These are phyloP conservation scores for Myodes glareolus DNA, from an alignment of 2,113 vertebrate genomes.

Conservation along the genomic window DNA sequence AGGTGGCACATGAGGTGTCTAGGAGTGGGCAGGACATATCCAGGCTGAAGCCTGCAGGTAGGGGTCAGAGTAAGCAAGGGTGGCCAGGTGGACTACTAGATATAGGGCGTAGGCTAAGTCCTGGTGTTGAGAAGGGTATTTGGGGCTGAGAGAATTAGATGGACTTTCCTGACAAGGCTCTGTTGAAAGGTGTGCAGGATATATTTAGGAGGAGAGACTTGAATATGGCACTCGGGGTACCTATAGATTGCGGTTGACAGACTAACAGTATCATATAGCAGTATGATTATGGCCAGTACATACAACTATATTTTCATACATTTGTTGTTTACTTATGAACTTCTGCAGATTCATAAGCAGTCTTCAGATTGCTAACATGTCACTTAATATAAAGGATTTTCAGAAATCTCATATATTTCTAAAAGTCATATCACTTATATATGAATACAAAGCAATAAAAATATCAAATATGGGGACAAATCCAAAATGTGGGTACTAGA, in stretches of 20 bases:
- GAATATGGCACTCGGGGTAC: background rate
- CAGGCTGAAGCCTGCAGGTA: background rate
- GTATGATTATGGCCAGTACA: background rate
- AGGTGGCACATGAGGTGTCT: background rate
- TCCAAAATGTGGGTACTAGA: background rate
- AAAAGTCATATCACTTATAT: background rate
- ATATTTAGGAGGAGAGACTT: too few relatives aligned
- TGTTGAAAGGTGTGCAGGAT: background rate
- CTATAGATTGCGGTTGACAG: background rate
- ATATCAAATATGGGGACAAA: background rate
- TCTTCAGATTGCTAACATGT: background rate
- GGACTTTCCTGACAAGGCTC: background rate
- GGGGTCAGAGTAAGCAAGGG: background rate
- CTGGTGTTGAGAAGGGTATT: background rate
- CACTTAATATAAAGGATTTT: constrained; percentile 15
- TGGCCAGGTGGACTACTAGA: background rate
- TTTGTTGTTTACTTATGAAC: background rate
- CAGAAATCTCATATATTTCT: background rate
- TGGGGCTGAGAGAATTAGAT: background rate
- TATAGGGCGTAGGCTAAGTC: background rate
- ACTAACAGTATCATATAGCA: background rate
- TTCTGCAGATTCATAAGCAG: background rate
- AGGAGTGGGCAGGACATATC: background rate
- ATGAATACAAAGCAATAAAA: background rate
- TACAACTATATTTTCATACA: background rate